Base-by-base conservation (phyloP, 2,113 vertebrate species). In the Calcarius ornatus region DNA sequence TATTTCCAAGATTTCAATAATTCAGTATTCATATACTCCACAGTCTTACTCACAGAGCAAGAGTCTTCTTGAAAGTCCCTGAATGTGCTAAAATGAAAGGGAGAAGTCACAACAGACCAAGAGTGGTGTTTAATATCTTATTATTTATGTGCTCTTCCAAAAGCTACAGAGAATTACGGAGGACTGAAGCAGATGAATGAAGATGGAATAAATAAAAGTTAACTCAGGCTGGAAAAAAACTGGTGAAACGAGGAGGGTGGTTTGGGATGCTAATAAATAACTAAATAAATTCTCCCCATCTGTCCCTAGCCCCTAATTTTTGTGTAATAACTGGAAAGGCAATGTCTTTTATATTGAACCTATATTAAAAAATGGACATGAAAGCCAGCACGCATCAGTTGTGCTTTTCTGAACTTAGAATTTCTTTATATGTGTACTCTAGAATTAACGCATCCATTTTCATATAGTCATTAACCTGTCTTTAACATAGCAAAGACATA, bases 1-100 rank as follows among this genome's bases (percentile, higher is more conserved):
- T 86, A 60, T 43, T 89, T 95, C n/a, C 50, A 93, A 76, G 48
- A 38, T 80, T 91, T 95, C 50, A 82, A 57, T 96, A 93, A 88
- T 95, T 96, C 50, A 92, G 20, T 56, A 22, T 86, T 57, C 71
- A 69, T 81, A 72, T 19, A 61, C 37, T 69, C 54, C 38, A n/a
- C 91, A 92, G 53, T 80, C 48, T 80, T 76, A 57, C 19, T 91
- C 45, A 48, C 54, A 81, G 53, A 77, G 63, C 20, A 88, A 15
- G 6, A 94, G 24, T 68, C 25, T 7, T 72, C 70, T 69, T 90
- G 20, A 65, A 90, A 72, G 31, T 90, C 79, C 31, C 57, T 72
- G 59, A 88, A 85, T 56, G 33, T 69, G 47, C 63, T 82, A 77
- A 85, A 71, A 87, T 80, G 57, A 91, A 96, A 90, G 81, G 57